A percentile compares a stretch with the other conserved stretches of the same genome.
phyloP scores from a whole-genome alignment of 2,888 invertebrate genomes.

The Lycaena phlaeas region DNA sequence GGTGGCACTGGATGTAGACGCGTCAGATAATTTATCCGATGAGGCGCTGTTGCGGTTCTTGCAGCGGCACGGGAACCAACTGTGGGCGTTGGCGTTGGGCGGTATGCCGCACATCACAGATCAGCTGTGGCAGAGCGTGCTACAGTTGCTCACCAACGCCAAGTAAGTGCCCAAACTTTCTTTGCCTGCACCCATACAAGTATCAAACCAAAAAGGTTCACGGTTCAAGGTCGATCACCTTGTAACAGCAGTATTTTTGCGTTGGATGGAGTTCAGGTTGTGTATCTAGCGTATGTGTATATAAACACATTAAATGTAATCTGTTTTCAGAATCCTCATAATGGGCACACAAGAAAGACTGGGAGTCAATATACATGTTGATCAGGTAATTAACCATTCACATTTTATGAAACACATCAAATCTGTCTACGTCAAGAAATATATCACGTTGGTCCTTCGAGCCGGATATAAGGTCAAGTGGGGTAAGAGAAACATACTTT shows the following conservation, averaged over 20 bases:
- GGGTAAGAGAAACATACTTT: too few relatives aligned
- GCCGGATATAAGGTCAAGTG: not conserved
- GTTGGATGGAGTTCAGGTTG: not conserved
- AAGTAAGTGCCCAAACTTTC: slow-evolving; percentile 74
- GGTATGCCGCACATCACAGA: slow-evolving; percentile 99
- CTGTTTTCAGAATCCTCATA: slow-evolving; percentile 84
- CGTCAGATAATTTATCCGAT: slow-evolving; percentile 96
- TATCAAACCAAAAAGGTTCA: too few relatives aligned
- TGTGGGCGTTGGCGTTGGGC: slow-evolving; percentile 89
- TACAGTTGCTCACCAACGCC: slow-evolving; percentile 92
- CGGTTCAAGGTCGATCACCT: too few relatives aligned
- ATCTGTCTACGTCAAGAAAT: too few relatives aligned
- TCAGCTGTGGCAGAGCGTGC: slow-evolving; percentile 96
- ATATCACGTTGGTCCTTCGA: too few relatives aligned
- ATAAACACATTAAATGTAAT: too few relatives aligned
- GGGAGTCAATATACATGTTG: slow-evolving; percentile 96
- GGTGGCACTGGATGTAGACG: slow-evolving; percentile 91
- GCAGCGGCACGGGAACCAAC: slow-evolving; percentile 89
- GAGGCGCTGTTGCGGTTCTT: slow-evolving; percentile 94
- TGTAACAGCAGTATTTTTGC: too few relatives aligned
- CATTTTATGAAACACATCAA: not conserved
- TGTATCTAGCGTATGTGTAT: too few relatives aligned
- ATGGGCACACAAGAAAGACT: slow-evolving; percentile 98
- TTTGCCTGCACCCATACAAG: too few relatives aligned
- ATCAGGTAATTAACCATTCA: slow-evolving; percentile 69